phyloP scores from a whole-genome alignment of 2,888 invertebrate genomes.

The Metopia argyrocephala region DNA sequence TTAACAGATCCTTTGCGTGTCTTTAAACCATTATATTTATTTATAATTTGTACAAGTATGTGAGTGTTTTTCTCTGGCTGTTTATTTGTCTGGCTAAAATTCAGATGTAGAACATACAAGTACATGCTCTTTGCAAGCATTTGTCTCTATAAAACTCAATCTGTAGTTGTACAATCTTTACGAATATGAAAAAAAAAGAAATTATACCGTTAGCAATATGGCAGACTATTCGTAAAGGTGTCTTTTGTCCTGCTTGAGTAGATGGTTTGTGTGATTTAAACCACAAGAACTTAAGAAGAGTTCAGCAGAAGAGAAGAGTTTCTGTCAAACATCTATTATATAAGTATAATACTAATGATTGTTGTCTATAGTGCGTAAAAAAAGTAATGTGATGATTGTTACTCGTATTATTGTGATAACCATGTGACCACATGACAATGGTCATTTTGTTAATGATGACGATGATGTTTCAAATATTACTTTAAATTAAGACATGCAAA shows the following conservation, averaged over 20 bases:
- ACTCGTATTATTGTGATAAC: conserved; percentile 1
- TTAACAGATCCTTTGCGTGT: neutral
- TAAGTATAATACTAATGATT: conserved; percentile 41
- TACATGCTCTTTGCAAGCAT: too few relatives aligned
- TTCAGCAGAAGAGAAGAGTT: neutral
- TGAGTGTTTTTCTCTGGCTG: too few relatives aligned
- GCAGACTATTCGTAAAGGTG: too few relatives aligned
- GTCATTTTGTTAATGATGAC: neutral
- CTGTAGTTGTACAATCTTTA: too few relatives aligned
- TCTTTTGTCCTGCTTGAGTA: neutral
- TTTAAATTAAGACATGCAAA: neutral
- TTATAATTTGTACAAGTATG: neutral
- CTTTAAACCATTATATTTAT: neutral
- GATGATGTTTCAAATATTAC: neutral
- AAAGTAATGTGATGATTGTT: conserved; percentile 26
- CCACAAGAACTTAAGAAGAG: neutral
- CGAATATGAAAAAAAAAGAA: too few relatives aligned
- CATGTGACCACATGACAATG: conserved; percentile 24
- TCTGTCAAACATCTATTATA: conserved; percentile 10
- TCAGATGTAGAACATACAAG: too few relatives aligned
- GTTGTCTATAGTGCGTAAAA: conserved; percentile 21
- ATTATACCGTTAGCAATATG: too few relatives aligned
- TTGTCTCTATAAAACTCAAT: too few relatives aligned
- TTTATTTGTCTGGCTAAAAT: too few relatives aligned
- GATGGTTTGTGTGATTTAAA: neutral